These are phyloP conservation scores for Prinia subflava DNA, from an alignment of 2,113 vertebrate species.

Conservation along the genomic window DNA sequence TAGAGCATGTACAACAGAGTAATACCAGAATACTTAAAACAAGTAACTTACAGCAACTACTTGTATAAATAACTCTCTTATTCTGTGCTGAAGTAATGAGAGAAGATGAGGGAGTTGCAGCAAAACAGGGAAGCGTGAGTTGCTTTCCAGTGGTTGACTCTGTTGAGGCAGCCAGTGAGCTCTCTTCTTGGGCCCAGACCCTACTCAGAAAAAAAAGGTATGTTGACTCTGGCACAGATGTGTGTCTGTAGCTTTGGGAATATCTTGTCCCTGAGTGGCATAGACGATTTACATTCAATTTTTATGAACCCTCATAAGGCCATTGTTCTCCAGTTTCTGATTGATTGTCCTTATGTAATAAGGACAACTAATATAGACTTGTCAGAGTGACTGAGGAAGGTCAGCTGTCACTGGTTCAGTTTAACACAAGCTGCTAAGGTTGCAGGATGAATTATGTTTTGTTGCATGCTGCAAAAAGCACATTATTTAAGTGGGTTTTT, in stretches of 20 bases:
- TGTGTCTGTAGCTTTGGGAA: neutral
- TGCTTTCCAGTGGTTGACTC: neutral
- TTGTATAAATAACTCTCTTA: neutral
- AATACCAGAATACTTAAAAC: neutral
- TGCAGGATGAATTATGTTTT: neutral
- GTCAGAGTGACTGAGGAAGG: conserved; percentile 39
- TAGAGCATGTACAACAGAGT: neutral
- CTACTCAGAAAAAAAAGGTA: neutral
- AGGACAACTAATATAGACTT: conserved; percentile 12
- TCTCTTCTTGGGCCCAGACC: neutral
- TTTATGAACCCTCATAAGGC: conserved; percentile 41
- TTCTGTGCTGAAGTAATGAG: neutral
- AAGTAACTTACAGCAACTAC: neutral
- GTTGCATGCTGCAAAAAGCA: neutral
- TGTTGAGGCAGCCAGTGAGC: neutral
- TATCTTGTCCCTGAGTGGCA: neutral
- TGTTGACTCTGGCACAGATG: neutral
- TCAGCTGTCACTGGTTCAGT: conserved; percentile 16
- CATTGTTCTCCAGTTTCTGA: conserved; percentile 52
- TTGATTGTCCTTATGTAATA: conserved; percentile 62
- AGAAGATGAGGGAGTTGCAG: neutral
- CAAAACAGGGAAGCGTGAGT: neutral
- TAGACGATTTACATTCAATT: conserved; percentile 5
- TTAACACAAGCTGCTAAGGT: neutral
- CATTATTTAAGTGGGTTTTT: neutral